Evolutionary conservation across 2,888 invertebrate species (phyloP).

Genomic region (Gandaritis pyraliata): DNA sequence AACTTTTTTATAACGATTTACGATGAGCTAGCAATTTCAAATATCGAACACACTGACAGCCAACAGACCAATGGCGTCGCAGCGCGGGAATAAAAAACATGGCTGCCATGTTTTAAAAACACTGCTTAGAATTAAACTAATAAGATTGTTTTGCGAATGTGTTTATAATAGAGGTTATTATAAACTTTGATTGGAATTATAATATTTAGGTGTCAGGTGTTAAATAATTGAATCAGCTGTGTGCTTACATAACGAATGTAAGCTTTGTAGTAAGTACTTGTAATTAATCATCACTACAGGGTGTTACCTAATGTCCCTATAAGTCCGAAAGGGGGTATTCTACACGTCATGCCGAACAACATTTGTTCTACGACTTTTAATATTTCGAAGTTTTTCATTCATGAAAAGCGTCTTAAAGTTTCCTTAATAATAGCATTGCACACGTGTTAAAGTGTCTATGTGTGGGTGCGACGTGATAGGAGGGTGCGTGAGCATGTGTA

Average conservation of each 20-base stretch:
- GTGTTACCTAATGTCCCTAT: no score
- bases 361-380: no score
- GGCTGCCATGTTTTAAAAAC: conserved; percentile 43
- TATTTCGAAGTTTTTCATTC: no score
- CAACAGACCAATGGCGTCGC: conserved; percentile 44
- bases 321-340: no score
- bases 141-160: conserved; percentile 43
- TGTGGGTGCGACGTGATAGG: no score
- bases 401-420: no score
- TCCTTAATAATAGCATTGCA: no score
- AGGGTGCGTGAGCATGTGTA: no score
- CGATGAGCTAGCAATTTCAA: no score
- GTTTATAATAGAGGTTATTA: conserved; percentile 20
- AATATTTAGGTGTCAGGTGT: conserved; percentile 40
- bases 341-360: no score
- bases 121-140: conserved; percentile 44
- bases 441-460: no score
- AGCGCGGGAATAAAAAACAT: conserved; percentile 51
- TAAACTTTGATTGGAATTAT: conserved; percentile 44
- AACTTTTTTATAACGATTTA: not conserved
- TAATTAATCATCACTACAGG: not conserved
- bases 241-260: conserved; percentile 13
- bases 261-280: not conserved
- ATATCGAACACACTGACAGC: conserved; percentile 33
- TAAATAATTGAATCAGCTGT: conserved; percentile 33